These are phyloP conservation scores for Tenthredo mesomela DNA, from an alignment of 2,888 invertebrate genomes.

Conservation along the genomic window DNA sequence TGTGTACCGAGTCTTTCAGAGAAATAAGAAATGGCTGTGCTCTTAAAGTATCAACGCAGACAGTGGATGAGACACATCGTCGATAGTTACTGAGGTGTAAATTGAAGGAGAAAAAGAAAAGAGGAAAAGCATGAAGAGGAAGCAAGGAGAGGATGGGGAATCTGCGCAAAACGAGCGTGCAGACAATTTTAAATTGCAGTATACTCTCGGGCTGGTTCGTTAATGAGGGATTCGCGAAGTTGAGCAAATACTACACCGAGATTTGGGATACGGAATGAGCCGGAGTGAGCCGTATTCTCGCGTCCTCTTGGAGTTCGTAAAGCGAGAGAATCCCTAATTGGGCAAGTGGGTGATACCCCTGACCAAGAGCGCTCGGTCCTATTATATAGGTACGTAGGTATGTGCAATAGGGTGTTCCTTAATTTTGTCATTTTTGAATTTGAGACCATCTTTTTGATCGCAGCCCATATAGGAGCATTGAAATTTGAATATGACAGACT, in stretches of 20 bases:
- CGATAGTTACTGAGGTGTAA: slow-evolving; percentile 6
- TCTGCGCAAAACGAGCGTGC: background rate
- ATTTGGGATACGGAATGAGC: background rate
- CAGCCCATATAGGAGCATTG: no score
- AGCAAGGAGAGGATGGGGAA: background rate
- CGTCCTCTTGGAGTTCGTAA: slow-evolving; percentile 17
- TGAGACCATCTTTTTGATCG: no score
- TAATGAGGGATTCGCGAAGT: background rate
- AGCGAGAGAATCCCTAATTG: slow-evolving; percentile 15
- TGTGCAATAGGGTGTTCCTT: background rate
- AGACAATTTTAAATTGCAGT: background rate
- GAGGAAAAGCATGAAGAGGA: background rate
- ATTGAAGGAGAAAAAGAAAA: background rate
- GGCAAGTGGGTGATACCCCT: background rate
- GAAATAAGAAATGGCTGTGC: background rate
- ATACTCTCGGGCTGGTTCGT: background rate
- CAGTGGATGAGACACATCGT: background rate
- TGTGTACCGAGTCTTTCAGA: background rate
- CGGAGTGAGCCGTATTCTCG: slow-evolving; percentile 1
- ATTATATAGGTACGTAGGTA: background rate
- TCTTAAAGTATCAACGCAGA: background rate
- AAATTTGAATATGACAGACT: no score
- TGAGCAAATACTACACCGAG: background rate
- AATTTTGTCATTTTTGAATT: background rate
- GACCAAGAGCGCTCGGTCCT: background rate